A percentile compares a stretch with the other conserved stretches of the same genome.
These are phyloP conservation scores for Delia radicum DNA, from an alignment of 1,140 invertebrate genomes.

Conservation along the genomic window DNA sequence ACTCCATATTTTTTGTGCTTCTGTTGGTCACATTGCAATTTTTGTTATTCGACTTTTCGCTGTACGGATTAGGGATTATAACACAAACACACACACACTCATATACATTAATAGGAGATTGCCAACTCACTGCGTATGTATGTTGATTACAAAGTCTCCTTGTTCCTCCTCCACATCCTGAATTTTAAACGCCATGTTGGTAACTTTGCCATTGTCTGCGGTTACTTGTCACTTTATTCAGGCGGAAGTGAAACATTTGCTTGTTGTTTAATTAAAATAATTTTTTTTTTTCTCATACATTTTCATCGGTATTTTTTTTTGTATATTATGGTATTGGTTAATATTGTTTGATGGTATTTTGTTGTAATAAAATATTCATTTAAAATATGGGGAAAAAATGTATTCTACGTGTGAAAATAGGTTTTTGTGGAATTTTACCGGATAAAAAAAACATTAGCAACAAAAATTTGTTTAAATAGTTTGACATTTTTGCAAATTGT, in stretches of 20 bases:
- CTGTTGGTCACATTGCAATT: neutral
- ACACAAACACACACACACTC: neutral
- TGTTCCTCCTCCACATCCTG: too few species aligned
- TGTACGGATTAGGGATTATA: neutral
- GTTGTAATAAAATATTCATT: neutral
- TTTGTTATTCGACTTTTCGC: neutral
- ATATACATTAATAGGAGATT: too few species aligned
- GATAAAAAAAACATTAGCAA: neutral
- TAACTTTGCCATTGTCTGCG: slow-evolving; percentile 6
- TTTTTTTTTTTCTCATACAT: neutral
- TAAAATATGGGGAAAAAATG: neutral
- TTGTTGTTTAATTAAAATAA: slow-evolving; percentile 24
- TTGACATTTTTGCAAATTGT: neutral
- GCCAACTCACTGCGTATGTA: too few species aligned
- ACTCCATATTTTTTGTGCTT: neutral
- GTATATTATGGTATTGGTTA: neutral
- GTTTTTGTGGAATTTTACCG: neutral
- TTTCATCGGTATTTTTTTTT: too few species aligned
- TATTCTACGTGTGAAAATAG: neutral
- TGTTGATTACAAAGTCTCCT: too few species aligned
- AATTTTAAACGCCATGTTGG: neutral
- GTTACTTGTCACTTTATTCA: slow-evolving; percentile 20
- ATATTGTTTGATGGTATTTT: neutral
- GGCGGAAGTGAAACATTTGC: slow-evolving; percentile 22
- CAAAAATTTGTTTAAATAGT: neutral